These are phyloP conservation scores for Ophion ellenae DNA, from an alignment of 2,888 invertebrate species.

Conservation along the genomic window DNA sequence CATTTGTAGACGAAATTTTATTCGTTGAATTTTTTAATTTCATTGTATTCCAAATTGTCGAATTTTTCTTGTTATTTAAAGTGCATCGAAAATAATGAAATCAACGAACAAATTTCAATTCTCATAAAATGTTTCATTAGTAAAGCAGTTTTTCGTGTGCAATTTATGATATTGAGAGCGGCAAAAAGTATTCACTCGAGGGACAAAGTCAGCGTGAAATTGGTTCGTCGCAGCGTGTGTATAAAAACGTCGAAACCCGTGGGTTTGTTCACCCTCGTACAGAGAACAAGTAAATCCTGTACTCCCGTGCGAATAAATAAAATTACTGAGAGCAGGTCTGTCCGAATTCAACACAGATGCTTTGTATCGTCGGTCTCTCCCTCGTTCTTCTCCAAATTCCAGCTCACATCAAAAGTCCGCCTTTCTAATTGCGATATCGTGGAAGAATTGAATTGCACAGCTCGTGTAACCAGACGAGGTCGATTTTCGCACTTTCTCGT, in stretches of 20 bases:
- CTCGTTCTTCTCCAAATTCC: conserved; percentile 10
- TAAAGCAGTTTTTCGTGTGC: not conserved
- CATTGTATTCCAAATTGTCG: too few species aligned
- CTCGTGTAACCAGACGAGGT: conserved; percentile 19
- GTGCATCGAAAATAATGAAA: too few species aligned
- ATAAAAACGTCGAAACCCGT: not conserved
- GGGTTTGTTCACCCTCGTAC: not conserved
- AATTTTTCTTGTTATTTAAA: too few species aligned
- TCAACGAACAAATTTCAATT: not conserved
- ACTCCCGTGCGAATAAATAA: conserved; percentile 54
- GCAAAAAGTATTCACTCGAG: not conserved
- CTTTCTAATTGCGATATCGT: conserved; percentile 56
- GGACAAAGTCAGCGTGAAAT: not conserved
- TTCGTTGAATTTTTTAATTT: too few species aligned
- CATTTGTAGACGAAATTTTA: too few species aligned
- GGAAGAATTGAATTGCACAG: conserved; percentile 42
- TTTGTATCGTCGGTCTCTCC: conserved; percentile 8
- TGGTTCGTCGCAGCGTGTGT: not conserved
- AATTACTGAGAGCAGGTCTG: conserved; percentile 38
- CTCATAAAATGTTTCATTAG: not conserved
- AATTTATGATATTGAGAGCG: not conserved
- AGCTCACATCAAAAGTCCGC: conserved; percentile 52
- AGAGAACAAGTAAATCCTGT: conserved; percentile 41
- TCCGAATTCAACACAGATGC: conserved; percentile 10
- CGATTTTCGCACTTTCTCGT: conserved; percentile 39